Conservation (phyloP, 2,113 vertebrate species). For the Pseudois nayaur region DNA sequence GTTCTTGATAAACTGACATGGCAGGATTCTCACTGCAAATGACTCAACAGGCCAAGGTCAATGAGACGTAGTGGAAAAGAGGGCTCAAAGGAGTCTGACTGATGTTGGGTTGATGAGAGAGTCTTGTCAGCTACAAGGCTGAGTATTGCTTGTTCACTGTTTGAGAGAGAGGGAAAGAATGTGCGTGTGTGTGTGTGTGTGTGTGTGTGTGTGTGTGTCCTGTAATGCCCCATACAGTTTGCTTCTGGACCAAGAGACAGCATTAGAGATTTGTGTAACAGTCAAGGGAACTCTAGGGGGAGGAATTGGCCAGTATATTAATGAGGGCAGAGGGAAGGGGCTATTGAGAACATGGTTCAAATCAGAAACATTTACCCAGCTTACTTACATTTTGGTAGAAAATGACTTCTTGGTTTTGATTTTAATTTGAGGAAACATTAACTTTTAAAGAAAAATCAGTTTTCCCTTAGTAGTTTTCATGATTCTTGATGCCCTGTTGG, state of each 20-base stretch:
- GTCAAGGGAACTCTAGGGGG: rapidly evolving
- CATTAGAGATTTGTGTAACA: too few relatives aligned
- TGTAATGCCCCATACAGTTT: too few relatives aligned
- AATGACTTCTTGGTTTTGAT: neutral
- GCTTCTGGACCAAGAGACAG: neutral
- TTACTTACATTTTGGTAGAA: neutral
- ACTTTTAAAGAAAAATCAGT: neutral
- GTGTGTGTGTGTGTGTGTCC: too few relatives aligned
- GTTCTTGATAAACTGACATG: neutral
- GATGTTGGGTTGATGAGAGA: neutral
- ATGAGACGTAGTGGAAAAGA: neutral
- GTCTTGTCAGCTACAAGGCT: neutral
- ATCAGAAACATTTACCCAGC: neutral
- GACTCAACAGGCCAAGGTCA: neutral
- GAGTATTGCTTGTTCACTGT: neutral
- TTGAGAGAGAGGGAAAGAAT: neutral
- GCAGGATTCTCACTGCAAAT: neutral
- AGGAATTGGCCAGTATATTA: rapidly evolving
- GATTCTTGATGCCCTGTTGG: neutral
- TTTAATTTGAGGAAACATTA: neutral
- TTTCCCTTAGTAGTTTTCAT: neutral
- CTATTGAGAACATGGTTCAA: neutral
- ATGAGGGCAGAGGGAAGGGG: neutral
- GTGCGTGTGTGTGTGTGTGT: neutral
- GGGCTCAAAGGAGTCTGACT: neutral